Base-by-base conservation (phyloP, 2,113 vertebrate genomes). In the Melierax canorus region DNA sequence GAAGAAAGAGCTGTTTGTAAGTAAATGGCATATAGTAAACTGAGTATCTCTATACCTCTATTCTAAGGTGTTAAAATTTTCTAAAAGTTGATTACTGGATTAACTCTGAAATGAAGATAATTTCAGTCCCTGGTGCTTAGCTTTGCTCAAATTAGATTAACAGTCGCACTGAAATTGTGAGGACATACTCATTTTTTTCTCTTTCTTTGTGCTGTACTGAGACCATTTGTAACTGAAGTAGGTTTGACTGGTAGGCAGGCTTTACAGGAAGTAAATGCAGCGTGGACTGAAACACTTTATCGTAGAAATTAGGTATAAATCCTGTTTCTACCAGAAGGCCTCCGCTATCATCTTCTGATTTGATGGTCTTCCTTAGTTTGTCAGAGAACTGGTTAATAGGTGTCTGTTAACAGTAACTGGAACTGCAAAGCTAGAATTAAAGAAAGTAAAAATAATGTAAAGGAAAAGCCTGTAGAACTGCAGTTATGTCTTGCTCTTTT, bases 381-480 rank as follows among this genome's bases (percentile, higher is more conserved):
- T 75, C 66, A 89, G 38, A 59, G 53, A 82, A 64, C 18, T 51
- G 34, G 21, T 72, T 83, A 88, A 82, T 38, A 69, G n/a, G 45
- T 55, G n/a, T 55, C 36, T 39, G 22, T 84, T 91, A 91, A 74
- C 27, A 71, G n/a, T 30, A 92, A 32, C 53, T 38, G 22, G 55
- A 91, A 63, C 34, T 22, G 50, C 66, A 83, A 88, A 84, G 43
- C 32, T 82, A 32, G 67, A 88, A 62, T 73, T 63, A 46, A 88
- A 95, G 15, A 87, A 94, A 10, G 97, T 67, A 73, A 56, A 75
- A 79, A 69, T 46, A 73, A 27, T 20, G 17, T 78, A 81, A 95
- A 97, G 59, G 72, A 97, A 92, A 88, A 86, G 55, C 86, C 75
- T 96, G 56, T 79, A 83, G 75, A 96, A 88, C 60, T 94, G 62